A percentile compares a stretch with the other conserved stretches of the same genome.
These are phyloP conservation scores for Microcebus lehilahytsara DNA, from an alignment of 2,113 vertebrate species.

Conservation along the genomic window DNA sequence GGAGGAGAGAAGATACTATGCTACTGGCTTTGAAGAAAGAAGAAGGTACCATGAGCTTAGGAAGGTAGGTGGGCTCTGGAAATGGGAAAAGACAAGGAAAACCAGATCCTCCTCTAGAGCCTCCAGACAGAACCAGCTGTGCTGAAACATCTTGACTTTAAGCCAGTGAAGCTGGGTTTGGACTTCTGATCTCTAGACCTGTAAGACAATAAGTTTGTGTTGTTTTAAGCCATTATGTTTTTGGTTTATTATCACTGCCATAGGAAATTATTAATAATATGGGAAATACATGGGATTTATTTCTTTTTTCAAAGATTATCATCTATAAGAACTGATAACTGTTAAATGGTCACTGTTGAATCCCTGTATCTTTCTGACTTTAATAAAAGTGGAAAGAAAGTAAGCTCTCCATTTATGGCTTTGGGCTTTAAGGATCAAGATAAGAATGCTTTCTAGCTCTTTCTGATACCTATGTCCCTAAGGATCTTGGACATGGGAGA, in stretches of 20 bases:
- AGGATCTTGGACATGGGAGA: neutral
- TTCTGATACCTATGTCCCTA: neutral
- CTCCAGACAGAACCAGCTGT: neutral
- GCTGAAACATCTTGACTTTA: neutral
- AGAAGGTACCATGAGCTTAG: neutral
- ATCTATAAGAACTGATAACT: neutral
- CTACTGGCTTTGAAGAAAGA: neutral
- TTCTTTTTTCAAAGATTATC: neutral
- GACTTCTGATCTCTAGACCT: neutral
- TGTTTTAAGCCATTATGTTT: neutral
- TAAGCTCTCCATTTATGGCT: neutral
- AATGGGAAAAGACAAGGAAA: neutral
- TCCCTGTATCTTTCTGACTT: neutral
- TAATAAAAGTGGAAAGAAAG: neutral
- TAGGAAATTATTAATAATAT: neutral
- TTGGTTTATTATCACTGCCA: neutral
- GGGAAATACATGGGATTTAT: neutral
- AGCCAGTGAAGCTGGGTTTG: neutral
- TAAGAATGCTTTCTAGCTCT: neutral
- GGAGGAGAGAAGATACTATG: neutral
- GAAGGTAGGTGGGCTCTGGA: neutral
- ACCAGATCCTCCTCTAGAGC: neutral
- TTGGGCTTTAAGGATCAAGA: neutral
- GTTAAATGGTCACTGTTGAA: neutral
- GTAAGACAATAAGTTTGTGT: neutral